Evolutionary conservation across 2,113 vertebrate genomes (phyloP), one percentile per base, ranked within the genome.

Genomic region (Podiceps cristatus): DNA sequence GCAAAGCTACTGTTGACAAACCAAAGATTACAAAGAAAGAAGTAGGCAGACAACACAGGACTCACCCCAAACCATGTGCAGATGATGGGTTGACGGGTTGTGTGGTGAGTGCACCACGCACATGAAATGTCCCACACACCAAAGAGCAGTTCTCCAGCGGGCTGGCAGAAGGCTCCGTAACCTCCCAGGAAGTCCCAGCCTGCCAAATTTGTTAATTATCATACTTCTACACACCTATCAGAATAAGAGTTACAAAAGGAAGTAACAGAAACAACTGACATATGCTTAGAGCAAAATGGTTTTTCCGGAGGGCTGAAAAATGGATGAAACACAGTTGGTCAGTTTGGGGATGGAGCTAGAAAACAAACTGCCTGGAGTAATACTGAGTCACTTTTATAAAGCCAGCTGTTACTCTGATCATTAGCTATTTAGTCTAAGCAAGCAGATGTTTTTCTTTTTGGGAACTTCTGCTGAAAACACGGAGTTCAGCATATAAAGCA

Each of bases 381-480:
- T 49, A 72, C 44, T 59, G 82, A 56, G 64, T 81, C 60, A 79
- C 33, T 58, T 55, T 44, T 66, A 91, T 18, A 82, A 84, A 95
- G 49, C 77, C 80, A 95, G 73, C 60, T 97, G 83, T 91, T 93
- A 75, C 31, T 58, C 64, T 64, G 73, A 87, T 92, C 64, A 75
- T 88, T 68, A 95, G 64, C 75, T 95, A 71, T 68, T 94, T 81
- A 60, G 29, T 42, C 62, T 35, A 87, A 86, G 78, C 63, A 86
- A 91, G 86, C 79, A 96, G 75, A 80, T 92, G 75, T 84, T 92
- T 91, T 72, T 85, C 40, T 72, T 88, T 89, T 49, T 7, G 74
- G 44, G 40, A 96, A 94, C 23, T 84, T 95, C 44, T 86, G 74
- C 58, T 92, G 80, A 94, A 91, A 75, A 91, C 24, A 68, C n/a